Base-by-base conservation (phyloP, 2,113 vertebrate genomes). In the Ailurus styani region DNA sequence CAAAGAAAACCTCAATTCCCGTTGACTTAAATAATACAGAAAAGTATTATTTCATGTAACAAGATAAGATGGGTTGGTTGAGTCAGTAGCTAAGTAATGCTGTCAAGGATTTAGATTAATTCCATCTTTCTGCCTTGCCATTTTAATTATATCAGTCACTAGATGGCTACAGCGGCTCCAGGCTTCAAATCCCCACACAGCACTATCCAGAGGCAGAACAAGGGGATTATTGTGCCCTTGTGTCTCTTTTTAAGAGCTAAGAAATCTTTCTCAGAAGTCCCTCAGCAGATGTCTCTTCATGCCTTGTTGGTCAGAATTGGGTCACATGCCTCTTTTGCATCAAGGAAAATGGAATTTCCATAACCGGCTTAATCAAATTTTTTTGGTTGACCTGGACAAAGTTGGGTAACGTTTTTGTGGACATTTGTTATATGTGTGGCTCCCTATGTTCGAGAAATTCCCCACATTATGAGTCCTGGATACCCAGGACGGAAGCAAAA, bases 301-400 rank as follows among this genome's bases (percentile, higher is more conserved):
- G 81, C 78, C 45, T 96, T 79, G 40, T 31, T 96, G 95, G 79
- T 96, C 77, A 91, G 85, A 95, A 72, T 0, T 78, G 40, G 77
- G 84, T 72, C 66, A 77, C 14, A 29, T 23, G n/a, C 6, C 52
- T 96, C 79, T 90, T 72, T 13, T 57, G n/a, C 68, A 72, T 91
- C 31, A 68, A 88, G 64, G 81, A 82, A 90, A 91, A 86, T 68
- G 95, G 87, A 78, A 87, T 96, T 87, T 96, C 95, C 78, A 78
- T 25, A 82, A 62, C 11, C 87, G 60, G n/a, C 23, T 86, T 79
- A 72, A 45, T 79, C 54, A 60, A 14, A 27, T 6, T 72, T 40
- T 14, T 62, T 62, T 42, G 13, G 13, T 77, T 27, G 14, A 18
- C 42, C 40, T 77, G 42, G 42, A 47, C 73, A 47, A 47, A 78